phyloP scores from a whole-genome alignment of 2,113 vertebrate genomes.

The Lycaon pictus region DNA sequence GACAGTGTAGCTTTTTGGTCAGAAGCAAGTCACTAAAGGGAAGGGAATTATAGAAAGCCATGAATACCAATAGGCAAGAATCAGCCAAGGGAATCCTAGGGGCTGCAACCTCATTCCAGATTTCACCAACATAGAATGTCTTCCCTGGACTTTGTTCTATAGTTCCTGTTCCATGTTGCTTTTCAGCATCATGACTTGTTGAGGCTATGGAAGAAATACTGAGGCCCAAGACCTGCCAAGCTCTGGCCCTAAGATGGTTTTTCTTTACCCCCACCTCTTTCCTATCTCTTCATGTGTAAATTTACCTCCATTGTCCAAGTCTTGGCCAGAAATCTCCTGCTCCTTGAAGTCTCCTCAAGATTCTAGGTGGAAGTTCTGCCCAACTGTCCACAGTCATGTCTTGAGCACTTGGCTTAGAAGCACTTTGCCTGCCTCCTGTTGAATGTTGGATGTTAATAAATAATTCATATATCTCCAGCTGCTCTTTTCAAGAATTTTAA shows the following conservation, averaged over 20 bases:
- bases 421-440: neutral
- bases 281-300: neutral
- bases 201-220: slow-evolving; percentile 29
- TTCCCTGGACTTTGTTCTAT: neutral
- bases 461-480: neutral
- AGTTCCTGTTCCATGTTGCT: neutral
- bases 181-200: neutral
- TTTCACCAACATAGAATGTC: neutral
- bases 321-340: neutral
- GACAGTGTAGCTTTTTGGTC: neutral
- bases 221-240: neutral
- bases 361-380: neutral
- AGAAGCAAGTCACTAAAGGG: neutral
- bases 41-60: neutral
- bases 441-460: neutral
- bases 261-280: neutral
- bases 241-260: neutral
- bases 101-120: neutral
- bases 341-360: neutral
- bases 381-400: neutral
- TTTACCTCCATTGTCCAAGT: neutral
- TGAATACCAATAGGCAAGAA: neutral
- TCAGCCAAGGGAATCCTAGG: neutral
- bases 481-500: slow-evolving; percentile 40
- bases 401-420: slow-evolving; percentile 16